Evolutionary conservation across 1,140 invertebrate genomes (phyloP).

Genomic region (Amphibalanus amphitrite): DNA sequence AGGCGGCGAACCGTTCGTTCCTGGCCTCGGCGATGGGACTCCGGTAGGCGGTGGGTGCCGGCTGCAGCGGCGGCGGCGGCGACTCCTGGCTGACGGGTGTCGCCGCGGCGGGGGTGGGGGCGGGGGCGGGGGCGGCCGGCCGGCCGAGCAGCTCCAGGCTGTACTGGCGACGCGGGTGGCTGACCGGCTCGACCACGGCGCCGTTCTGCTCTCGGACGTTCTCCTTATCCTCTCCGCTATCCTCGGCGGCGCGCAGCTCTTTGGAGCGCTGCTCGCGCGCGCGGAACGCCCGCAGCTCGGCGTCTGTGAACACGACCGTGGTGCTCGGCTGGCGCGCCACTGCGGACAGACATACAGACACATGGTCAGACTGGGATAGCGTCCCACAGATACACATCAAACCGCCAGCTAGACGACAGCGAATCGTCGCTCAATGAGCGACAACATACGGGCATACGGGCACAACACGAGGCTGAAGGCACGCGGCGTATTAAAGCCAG

Average conservation of each 20-base stretch:
- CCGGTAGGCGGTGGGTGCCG: neutral
- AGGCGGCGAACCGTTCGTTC: neutral
- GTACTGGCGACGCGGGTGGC: neutral
- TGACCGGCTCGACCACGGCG: neutral
- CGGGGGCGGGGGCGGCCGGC: constrained; percentile 3
- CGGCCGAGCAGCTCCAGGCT: constrained; percentile 5
- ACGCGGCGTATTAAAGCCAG: no score
- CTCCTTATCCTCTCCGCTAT: constrained; percentile 14
- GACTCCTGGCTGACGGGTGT: neutral
- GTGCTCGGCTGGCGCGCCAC: constrained; percentile 19
- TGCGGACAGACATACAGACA: neutral
- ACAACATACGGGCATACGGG: no score
- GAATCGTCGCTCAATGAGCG: no score
- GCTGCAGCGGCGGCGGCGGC: no score
- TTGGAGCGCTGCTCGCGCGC: constrained; percentile 12
- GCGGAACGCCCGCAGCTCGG: constrained; percentile 22
- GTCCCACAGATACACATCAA: no score
- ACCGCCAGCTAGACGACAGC: no score
- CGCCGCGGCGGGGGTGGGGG: neutral
- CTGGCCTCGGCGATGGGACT: neutral
- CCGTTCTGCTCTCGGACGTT: constrained; percentile 13
- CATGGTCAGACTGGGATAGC: no score
- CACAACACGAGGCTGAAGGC: no score
- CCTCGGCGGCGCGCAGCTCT: constrained; percentile 11
- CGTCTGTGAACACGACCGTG: constrained; percentile 26